Evolutionary conservation across 2,113 vertebrate genomes (phyloP).

Genomic region (Microtus richardsoni): DNA sequence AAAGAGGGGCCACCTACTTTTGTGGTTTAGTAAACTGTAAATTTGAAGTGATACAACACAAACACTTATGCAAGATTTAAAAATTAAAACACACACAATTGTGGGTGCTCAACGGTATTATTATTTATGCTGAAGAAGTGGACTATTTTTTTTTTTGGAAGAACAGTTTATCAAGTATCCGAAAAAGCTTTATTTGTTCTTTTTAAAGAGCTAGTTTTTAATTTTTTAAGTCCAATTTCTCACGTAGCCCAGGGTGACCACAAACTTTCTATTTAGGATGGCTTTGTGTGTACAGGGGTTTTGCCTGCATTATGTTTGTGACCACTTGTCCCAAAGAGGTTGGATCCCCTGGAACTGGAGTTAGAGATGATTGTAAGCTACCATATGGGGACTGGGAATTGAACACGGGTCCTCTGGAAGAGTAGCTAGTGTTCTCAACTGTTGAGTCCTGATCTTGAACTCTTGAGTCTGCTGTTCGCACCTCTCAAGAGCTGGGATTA

Average conservation of each 20-base stretch:
- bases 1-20: background rate
- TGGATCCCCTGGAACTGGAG: background rate
- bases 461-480: background rate
- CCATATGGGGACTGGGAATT: background rate
- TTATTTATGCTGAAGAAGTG: background rate
- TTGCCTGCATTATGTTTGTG: background rate
- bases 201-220: background rate
- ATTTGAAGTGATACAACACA: background rate
- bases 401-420: background rate
- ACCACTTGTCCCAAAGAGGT: background rate
- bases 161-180: background rate
- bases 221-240: background rate
- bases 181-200: background rate
- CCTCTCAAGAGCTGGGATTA: background rate
- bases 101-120: background rate
- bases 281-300: no score
- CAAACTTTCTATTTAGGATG: background rate
- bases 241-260: background rate
- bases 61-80: conserved; percentile 26
- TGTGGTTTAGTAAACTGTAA: conserved; percentile 9
- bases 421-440: background rate
- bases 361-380: background rate
- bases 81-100: background rate
- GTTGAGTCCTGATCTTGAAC: background rate
- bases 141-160: conserved; percentile 28